Percentiles rank a stretch among this genome's conserved stretches.
Conservation (phyloP, 2,888 invertebrate species). For the Protophormia terraenovae region DNA sequence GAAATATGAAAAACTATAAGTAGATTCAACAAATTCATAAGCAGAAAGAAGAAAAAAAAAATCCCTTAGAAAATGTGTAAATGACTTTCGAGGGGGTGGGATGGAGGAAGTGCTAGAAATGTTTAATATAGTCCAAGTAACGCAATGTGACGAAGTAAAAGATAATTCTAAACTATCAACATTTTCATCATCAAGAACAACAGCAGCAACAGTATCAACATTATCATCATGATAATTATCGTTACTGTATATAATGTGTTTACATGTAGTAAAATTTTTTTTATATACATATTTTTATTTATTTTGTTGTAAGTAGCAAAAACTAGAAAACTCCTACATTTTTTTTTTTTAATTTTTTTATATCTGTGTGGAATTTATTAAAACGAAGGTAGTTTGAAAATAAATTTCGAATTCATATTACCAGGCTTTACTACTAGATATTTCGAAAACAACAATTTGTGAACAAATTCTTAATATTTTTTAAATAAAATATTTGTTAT, state of each 20-base stretch:
- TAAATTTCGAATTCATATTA: too few species aligned
- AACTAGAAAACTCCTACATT: background rate
- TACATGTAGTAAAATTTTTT: background rate
- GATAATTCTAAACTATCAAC: conserved; percentile 14
- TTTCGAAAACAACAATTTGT: too few species aligned
- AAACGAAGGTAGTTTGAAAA: background rate
- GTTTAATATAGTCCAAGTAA: background rate
- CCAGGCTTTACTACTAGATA: too few species aligned
- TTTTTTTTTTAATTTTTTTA: background rate
- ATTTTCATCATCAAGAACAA: background rate
- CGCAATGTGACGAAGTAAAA: background rate
- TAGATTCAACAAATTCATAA: conserved; percentile 20
- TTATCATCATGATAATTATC: conserved; percentile 1
- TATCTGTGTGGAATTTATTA: background rate
- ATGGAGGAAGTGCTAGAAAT: background rate
- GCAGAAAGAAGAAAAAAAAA: too few species aligned
- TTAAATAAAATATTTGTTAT: background rate
- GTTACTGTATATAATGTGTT: background rate
- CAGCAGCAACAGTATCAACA: background rate
- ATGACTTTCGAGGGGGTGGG: conserved; percentile 6
- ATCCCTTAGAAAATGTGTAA: background rate
- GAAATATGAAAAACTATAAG: background rate
- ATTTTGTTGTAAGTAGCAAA: conserved; percentile 5
- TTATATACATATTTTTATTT: background rate
- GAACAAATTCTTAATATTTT: too few species aligned